Percentiles rank a stretch among this genome's conserved stretches.
phyloP scores from a whole-genome alignment of 1,140 invertebrate species.

The Myzus persicae region DNA sequence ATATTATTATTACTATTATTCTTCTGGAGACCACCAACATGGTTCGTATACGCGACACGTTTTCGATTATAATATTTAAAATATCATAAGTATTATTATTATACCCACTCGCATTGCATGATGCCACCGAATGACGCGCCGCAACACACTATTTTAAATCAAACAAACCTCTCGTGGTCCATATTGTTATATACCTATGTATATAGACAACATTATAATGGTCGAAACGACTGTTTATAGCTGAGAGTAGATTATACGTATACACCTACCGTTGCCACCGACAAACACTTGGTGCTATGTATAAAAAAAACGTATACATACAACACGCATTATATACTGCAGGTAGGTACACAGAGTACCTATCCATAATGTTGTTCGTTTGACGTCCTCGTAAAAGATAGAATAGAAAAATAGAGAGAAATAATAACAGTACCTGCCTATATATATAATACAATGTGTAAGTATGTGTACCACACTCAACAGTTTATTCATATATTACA shows the following conservation, averaged over 20 bases:
- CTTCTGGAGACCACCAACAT: slow-evolving; percentile 3
- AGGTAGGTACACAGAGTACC: not conserved
- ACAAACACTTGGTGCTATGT: not conserved
- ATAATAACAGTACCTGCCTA: not conserved
- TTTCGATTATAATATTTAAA: slow-evolving; percentile 7
- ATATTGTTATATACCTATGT: slow-evolving; percentile 2
- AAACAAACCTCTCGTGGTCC: not conserved
- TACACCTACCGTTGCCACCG: not conserved
- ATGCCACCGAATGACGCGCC: not conserved
- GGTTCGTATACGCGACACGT: not conserved
- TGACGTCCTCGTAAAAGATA: slow-evolving; percentile 10
- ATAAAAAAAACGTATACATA: not conserved
- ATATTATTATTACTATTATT: not conserved
- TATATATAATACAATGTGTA: not conserved
- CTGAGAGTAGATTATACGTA: not conserved
- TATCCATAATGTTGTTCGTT: slow-evolving; percentile 2
- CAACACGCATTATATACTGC: not conserved
- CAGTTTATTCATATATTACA: slow-evolving; percentile 9
- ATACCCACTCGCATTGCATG: slow-evolving; percentile 2
- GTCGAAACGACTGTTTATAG: not conserved
- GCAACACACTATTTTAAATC: not conserved
- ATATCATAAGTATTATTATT: slow-evolving; percentile 4
- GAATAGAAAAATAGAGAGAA: slow-evolving; percentile 8
- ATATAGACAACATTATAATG: not conserved
- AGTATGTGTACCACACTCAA: not conserved